Evolutionary conservation across 2,888 invertebrate species (phyloP).

Genomic region (Neoitamus cyanurus): DNA sequence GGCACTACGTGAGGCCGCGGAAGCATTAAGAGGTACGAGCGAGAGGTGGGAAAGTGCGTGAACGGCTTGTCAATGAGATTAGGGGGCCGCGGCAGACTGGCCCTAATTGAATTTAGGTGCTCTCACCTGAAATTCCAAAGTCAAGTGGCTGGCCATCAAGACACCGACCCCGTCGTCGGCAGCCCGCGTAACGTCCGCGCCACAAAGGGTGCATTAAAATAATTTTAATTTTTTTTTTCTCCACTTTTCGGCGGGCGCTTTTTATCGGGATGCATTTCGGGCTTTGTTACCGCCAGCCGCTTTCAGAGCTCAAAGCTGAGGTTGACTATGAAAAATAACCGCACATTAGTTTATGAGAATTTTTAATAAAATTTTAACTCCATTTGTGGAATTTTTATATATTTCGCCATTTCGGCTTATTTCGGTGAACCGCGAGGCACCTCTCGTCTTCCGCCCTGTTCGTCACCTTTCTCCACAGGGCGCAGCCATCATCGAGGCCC

Average conservation of each 20-base stretch:
- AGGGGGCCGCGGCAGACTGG: neutral
- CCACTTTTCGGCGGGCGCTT: neutral
- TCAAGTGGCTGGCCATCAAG: neutral
- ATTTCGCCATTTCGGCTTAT: neutral
- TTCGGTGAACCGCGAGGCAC: neutral
- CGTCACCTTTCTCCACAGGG: slow-evolving; percentile 14
- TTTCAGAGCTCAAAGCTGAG: neutral
- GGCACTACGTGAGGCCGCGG: neutral
- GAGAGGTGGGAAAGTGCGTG: neutral
- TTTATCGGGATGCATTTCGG: slow-evolving; percentile 9
- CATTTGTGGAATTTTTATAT: neutral
- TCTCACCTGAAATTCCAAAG: neutral
- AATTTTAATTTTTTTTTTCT: slow-evolving; percentile 2
- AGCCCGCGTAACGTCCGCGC: neutral
- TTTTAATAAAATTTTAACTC: slow-evolving; percentile 49
- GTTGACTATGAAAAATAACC: slow-evolving; percentile 35
- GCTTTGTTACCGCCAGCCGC: slow-evolving; percentile 26
- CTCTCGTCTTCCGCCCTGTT: slow-evolving; percentile 5
- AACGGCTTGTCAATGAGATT: neutral
- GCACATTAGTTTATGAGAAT: slow-evolving; percentile 51
- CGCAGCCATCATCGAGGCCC: neutral
- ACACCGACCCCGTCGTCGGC: neutral
- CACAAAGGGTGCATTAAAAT: slow-evolving; percentile 4
- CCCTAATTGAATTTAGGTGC: neutral
- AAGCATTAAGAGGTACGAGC: neutral